These are phyloP conservation scores for Echinometra lucunter DNA, from an alignment of 53 echinoderm and acorn worm genomes.

Conservation along the genomic window DNA sequence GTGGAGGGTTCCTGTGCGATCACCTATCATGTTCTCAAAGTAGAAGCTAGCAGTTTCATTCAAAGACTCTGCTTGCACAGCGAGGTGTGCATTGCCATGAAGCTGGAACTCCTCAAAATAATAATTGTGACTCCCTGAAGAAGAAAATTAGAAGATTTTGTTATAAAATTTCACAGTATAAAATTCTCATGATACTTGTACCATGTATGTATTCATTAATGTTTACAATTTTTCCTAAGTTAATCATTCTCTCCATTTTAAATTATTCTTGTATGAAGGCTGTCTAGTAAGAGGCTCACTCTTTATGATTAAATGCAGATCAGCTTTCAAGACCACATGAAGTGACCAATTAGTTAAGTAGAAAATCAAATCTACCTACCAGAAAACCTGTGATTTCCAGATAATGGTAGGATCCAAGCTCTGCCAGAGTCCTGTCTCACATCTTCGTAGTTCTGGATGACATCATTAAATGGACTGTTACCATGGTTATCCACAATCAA, in stretches of 20 bases:
- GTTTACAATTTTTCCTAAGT: background rate
- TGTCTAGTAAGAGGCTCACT: background rate
- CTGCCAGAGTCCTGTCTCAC: constrained; percentile 85
- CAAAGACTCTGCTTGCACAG: constrained; percentile 77
- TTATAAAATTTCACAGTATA: background rate
- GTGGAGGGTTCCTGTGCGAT: constrained; percentile 88
- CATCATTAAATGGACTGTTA: constrained; percentile 80
- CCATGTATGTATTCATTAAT: background rate
- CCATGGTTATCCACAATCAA: constrained; percentile 88
- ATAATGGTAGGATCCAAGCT: constrained; percentile 88
- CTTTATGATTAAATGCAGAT: background rate
- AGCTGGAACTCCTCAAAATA: constrained; percentile 94
- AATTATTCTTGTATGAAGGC: background rate
- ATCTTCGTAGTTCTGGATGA: constrained; percentile 78
- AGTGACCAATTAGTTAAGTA: background rate
- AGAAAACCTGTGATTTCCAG: constrained; percentile 85
- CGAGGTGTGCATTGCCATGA: constrained; percentile 87
- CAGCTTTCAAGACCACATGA: background rate
- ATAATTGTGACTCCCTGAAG: constrained; percentile 81
- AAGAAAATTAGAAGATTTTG: background rate
- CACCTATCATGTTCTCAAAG: constrained; percentile 96
- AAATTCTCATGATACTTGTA: background rate
- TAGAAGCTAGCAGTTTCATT: constrained; percentile 80
- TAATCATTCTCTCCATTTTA: background rate
- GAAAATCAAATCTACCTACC: constrained; percentile 57